Percentiles rank a stretch among this genome's conserved stretches.
These are phyloP conservation scores for Dromius quadrimaculatus DNA, from an alignment of 2,888 invertebrate species.

Conservation along the genomic window DNA sequence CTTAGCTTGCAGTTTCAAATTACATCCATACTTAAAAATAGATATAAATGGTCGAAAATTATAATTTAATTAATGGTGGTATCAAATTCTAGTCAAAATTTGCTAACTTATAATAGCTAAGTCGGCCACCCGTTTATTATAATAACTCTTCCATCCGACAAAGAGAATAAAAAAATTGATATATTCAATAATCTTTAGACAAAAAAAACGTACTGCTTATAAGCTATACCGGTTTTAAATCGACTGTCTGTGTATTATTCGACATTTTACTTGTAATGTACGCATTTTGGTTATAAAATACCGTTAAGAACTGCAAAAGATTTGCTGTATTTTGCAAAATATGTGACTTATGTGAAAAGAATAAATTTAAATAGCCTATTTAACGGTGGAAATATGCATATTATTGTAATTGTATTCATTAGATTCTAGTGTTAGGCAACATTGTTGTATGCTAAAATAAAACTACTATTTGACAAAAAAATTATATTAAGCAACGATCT, in stretches of 20 bases:
- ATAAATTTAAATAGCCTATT: constrained; percentile 3
- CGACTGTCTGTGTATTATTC: constrained; percentile 37
- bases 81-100: too few relatives aligned
- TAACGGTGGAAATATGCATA: not conserved
- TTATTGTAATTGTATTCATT: not conserved
- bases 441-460: too few relatives aligned
- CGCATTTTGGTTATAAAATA: constrained; percentile 42
- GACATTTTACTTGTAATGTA: constrained; percentile 45
- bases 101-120: too few relatives aligned
- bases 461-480: too few relatives aligned
- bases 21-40: too few relatives aligned
- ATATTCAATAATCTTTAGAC: constrained; percentile 46
- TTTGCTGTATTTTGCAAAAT: constrained; percentile 29
- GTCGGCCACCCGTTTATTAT: constrained; percentile 25
- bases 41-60: too few relatives aligned
- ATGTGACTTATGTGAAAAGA: constrained; percentile 24
- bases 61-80: too few relatives aligned
- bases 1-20: too few relatives aligned
- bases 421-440: too few relatives aligned
- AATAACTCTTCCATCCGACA: not conserved
- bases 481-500: too few relatives aligned
- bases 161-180: constrained; percentile 45
- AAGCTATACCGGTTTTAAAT: constrained; percentile 44
- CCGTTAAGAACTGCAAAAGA: constrained; percentile 40
- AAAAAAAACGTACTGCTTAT: constrained; percentile 32